Percentiles rank a stretch among this genome's conserved stretches.
Conservation (phyloP, 2,888 invertebrate species). For the Trichogramma dendrolimi region DNA sequence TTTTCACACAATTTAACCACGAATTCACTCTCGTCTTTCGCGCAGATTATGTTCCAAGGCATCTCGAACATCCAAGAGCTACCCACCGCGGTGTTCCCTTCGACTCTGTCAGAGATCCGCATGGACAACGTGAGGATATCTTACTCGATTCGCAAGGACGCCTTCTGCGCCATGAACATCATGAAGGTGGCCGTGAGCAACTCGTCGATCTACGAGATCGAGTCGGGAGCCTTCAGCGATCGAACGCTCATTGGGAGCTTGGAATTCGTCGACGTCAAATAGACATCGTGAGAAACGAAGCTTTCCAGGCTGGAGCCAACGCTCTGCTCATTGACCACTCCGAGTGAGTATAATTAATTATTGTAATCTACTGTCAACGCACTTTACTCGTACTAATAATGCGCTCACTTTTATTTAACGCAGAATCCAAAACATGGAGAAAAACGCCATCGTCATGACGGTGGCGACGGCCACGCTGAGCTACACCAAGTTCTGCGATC, state of each 20-base stretch:
- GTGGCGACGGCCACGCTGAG: conserved; percentile 60
- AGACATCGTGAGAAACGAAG: conserved; percentile 57
- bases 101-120: conserved; percentile 60
- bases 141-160: conserved; percentile 58
- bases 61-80: conserved; percentile 57
- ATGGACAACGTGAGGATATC: conserved; percentile 57
- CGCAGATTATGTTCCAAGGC: conserved; percentile 65
- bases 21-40: conserved; percentile 22
- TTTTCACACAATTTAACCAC: background rate
- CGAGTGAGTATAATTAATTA: conserved; percentile 52
- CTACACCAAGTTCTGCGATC: conserved; percentile 60
- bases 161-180: conserved; percentile 66
- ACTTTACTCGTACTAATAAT: background rate
- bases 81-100: conserved; percentile 62
- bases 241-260: conserved; percentile 62
- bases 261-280: conserved; percentile 61
- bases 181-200: conserved; percentile 62
- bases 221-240: conserved; percentile 63
- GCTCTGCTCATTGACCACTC: conserved; percentile 65
- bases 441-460: conserved; percentile 63
- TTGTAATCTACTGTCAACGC: background rate
- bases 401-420: conserved; percentile 39
- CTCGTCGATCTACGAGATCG: conserved; percentile 59
- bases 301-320: conserved; percentile 62
- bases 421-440: conserved; percentile 62